Base-by-base conservation (phyloP, 2,113 vertebrate species). In the Delphinus delphis region DNA sequence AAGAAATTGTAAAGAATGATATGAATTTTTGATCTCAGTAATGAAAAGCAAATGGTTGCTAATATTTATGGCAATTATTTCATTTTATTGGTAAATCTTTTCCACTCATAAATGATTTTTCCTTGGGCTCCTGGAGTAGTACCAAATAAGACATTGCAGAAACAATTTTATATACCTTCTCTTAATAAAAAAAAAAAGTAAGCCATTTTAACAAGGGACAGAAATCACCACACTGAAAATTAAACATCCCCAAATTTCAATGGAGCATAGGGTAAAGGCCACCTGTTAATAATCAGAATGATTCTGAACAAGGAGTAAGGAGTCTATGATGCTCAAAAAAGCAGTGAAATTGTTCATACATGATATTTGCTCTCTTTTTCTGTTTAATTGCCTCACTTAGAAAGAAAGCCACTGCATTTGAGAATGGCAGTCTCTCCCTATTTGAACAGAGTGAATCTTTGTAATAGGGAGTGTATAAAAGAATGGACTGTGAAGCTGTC, bases 1-100 rank as follows among this genome's bases (percentile, higher is more conserved):
- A 81, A 81, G 23, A 80, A 85, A 76, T 17, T 62, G 10, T 63
- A 50, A 50, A 70, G 38, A 25, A 84, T 41, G 44, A n/a, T 38
- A 88, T 21, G 20, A 76, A 92, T 80, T 47, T 53, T 88, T 85
- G 6, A 73, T 85, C n/a, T 74, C 28, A 20, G 0, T 88, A 73
- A 88, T 60, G 36, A 94, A 76, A 97, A 96, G 8, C 31, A 94
- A 96, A 92, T 73, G 50, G 20, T 38, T 60, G 5, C 17, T 65
- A 93, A 63, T 82, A 18, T 76, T 18, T 17, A 70, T 76, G 18
- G 10, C 20, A 58, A n/a, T 55, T 62, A 70, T 82, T 70, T 87
- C 17, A 91, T 87, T 55, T 87, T 80, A n/a, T 60, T 92, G 25
- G 36, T 73, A 33, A 65, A 47, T 55, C 4, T 41, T 47, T 36